phyloP scores from a whole-genome alignment of 2,888 invertebrate genomes.

The Beris morrisii region DNA sequence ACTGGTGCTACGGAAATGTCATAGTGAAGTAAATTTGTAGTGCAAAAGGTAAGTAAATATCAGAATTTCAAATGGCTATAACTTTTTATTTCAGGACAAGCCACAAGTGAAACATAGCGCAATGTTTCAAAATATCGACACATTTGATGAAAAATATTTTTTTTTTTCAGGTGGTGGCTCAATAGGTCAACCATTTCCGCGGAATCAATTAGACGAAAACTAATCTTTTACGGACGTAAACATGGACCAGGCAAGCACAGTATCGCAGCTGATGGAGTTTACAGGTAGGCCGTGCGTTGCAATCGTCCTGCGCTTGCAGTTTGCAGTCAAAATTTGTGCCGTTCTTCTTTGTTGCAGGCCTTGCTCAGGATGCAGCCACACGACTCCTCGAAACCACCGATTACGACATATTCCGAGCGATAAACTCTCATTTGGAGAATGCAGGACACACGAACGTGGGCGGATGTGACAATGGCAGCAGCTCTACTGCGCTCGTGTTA shows the following conservation, averaged over 20 bases:
- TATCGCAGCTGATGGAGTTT: constrained; percentile 51
- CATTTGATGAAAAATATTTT: too few relatives aligned
- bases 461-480: neutral
- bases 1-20: too few relatives aligned
- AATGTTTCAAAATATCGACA: too few relatives aligned
- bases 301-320: neutral
- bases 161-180: too few relatives aligned
- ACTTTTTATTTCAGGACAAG: too few relatives aligned
- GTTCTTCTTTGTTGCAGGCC: constrained; percentile 18
- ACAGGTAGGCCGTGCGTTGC: constrained; percentile 43
- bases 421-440: constrained; percentile 36
- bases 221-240: neutral
- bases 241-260: constrained; percentile 40
- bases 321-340: too few relatives aligned
- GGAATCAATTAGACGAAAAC: too few relatives aligned
- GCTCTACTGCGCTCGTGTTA: neutral
- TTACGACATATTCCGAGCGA: constrained; percentile 35
- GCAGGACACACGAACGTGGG: neutral
- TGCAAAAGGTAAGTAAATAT: too few relatives aligned
- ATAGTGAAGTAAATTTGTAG: too few relatives aligned
- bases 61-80: too few relatives aligned
- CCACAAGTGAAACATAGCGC: too few relatives aligned
- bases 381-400: constrained; percentile 32
- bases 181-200: too few relatives aligned
- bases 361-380: constrained; percentile 24